Base-by-base conservation (phyloP, 2,797 vertebrate species). In the Lateolabrax maculatus region DNA sequence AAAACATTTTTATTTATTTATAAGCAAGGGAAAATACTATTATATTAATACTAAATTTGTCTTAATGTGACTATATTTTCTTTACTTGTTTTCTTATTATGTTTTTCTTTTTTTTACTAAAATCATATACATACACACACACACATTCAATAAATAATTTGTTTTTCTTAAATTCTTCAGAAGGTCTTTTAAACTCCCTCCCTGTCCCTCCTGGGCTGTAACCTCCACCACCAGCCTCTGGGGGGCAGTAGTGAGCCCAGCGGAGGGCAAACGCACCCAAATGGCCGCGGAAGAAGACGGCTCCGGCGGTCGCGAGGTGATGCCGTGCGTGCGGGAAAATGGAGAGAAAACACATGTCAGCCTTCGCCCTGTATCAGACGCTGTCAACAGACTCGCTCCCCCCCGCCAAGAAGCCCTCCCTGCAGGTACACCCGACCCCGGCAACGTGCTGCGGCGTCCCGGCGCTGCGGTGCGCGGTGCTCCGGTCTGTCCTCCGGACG, bases 281-380 rank as follows among this genome's bases (percentile, higher is more conserved):
- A 27, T 1, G 16, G 0, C 9, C 1, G 18, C 6, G 53, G 77
- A 81, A 83, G 78, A 87, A 64, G 12, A 61, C 3, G 0, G 2
- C 2, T 1, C 0, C 0, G 0, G 21, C 68, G 4, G 90, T 82
- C 89, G 84, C 86, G 12, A 23, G 3, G 9, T 80, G 83, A 87
- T 90, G 86, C 89, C 84, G 29, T 39, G 0, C 0, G 0, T 4
- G 0, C 1, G 9, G 37, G 27, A 84, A 88, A 80, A 95, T 96
- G 95, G 94, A 95, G 79, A 81, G 77, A 53, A 91, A 91, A 94
- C 94, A 90, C 90, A 93, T 94, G 94, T 96, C 96, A 1, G 96
- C 96, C 0, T 94, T 95, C 84, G 84, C 87, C 21, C 63, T 94
- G 46, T 96, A 96, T 85, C 84, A 93, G 55, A 83, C 77, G 2